These are phyloP conservation scores for Bubo blakistoni DNA, from an alignment of 2,113 vertebrate genomes.

Conservation along the genomic window DNA sequence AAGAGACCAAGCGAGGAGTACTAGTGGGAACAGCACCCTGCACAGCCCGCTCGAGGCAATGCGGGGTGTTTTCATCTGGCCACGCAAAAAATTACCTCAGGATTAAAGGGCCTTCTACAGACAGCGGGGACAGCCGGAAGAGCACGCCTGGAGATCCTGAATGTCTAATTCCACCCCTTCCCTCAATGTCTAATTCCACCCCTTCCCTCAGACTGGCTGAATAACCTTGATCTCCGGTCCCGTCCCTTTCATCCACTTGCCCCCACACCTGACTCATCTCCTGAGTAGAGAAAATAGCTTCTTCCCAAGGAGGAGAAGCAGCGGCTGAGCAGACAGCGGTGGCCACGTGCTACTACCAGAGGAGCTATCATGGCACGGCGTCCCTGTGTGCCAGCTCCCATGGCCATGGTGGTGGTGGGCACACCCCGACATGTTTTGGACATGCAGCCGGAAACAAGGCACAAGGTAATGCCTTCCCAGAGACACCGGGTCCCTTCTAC, in stretches of 20 bases:
- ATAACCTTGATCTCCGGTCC: background rate
- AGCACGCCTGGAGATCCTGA: constrained; percentile 44
- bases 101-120: constrained; percentile 37
- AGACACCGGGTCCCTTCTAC: background rate
- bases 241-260: constrained; percentile 44
- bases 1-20: background rate
- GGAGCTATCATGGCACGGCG: background rate
- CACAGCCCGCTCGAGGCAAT: background rate
- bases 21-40: background rate
- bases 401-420: fast-evolving
- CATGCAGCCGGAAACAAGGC: background rate
- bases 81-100: background rate
- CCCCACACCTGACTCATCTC: constrained; percentile 64
- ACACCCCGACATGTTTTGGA: background rate
- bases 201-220: constrained; percentile 34
- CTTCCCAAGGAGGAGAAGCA: background rate
- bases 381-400: background rate
- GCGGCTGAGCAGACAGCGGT: background rate
- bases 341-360: background rate
- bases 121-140: constrained; percentile 9
- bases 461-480: background rate
- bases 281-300: constrained; percentile 12
- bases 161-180: background rate
- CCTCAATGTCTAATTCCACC: background rate
- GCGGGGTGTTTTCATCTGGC: fast-evolving